phyloP scores from a whole-genome alignment of 2,113 vertebrate species.

The Trematocara variabile region DNA sequence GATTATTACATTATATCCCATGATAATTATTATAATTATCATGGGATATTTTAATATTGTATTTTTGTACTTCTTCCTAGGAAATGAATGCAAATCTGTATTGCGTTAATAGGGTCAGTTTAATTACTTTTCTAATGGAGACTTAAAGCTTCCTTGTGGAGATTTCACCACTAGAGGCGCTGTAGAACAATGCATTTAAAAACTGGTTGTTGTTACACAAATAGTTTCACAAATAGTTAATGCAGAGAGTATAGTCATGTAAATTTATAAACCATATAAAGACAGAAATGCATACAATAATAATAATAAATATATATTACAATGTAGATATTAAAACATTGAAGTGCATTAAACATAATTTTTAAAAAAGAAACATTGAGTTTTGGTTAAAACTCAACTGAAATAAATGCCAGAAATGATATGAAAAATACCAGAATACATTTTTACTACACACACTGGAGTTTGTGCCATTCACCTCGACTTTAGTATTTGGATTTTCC shows the following conservation, averaged over 20 bases:
- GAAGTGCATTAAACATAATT: neutral
- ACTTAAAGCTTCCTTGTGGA: neutral
- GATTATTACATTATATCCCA: neutral
- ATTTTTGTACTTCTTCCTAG: neutral
- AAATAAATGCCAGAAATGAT: neutral
- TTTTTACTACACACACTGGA: neutral
- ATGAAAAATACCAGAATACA: neutral
- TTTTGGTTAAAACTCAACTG: neutral
- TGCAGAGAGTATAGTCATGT: neutral
- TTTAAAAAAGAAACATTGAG: accelerated
- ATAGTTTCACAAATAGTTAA: neutral
- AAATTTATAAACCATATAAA: neutral
- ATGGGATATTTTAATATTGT: neutral
- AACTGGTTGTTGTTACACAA: neutral
- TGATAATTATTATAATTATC: neutral
- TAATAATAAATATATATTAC: neutral
- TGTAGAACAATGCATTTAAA: neutral
- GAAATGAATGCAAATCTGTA: neutral
- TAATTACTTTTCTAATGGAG: neutral
- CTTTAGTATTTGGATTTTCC: neutral
- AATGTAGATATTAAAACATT: neutral
- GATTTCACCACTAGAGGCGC: neutral
- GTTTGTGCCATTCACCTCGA: neutral
- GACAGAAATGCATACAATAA: neutral
- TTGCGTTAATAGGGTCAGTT: neutral